phyloP scores from a whole-genome alignment of 2,888 invertebrate species.

The Apocheima hispidaria region DNA sequence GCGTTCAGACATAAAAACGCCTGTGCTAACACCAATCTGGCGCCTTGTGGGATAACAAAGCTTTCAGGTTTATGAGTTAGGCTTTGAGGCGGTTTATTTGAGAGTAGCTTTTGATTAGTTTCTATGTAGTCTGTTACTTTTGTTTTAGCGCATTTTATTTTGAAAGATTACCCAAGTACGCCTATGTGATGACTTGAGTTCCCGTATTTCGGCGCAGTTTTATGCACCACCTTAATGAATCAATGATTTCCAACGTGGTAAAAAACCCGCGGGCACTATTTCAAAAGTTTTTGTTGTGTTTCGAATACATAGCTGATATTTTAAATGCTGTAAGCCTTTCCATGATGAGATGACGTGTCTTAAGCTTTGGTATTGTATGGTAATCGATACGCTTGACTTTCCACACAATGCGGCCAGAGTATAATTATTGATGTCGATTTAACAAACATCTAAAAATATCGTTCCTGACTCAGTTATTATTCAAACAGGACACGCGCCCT shows the following conservation, averaged over 20 bases:
- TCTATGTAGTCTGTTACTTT: not conserved
- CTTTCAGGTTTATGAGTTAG: conserved; percentile 35
- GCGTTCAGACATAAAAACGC: conserved; percentile 49
- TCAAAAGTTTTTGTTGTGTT: too few species aligned
- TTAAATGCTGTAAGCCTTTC: not conserved
- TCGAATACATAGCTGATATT: too few species aligned
- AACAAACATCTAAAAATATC: conserved; percentile 11
- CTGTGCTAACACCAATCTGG: conserved; percentile 42
- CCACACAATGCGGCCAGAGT: conserved; percentile 9
- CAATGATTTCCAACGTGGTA: too few species aligned
- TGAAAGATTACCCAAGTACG: too few species aligned
- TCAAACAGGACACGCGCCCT: conserved; percentile 19
- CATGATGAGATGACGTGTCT: conserved; percentile 10
- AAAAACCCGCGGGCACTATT: too few species aligned
- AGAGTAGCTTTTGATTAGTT: conserved; percentile 9
- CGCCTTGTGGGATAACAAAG: conserved; percentile 44
- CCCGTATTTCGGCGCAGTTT: too few species aligned
- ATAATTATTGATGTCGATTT: conserved; percentile 12
- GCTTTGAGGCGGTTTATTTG: conserved; percentile 29
- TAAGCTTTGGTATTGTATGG: conserved; percentile 46
- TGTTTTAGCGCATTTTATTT: not conserved
- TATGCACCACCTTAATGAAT: too few species aligned
- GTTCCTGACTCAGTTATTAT: conserved; percentile 30
- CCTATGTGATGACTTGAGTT: too few species aligned
- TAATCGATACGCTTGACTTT: conserved; percentile 35